phyloP scores from a whole-genome alignment of 2,888 invertebrate genomes.

The Zygogramma bicolorata region DNA sequence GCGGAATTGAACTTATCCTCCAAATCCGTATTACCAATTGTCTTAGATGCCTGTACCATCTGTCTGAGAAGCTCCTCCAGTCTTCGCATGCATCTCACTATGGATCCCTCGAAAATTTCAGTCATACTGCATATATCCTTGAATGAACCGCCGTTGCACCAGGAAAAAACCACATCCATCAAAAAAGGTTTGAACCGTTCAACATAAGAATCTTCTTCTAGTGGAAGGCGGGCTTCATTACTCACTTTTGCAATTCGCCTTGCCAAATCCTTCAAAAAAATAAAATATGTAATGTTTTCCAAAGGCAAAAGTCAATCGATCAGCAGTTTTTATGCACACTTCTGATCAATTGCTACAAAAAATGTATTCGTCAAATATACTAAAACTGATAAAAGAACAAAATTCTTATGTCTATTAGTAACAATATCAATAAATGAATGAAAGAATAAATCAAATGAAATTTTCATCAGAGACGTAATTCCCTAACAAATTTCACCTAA shows the following conservation, averaged over 20 bases:
- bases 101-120: conserved; percentile 94
- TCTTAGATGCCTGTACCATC: conserved; percentile 95
- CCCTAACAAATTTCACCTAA: too few relatives aligned
- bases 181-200: conserved; percentile 93
- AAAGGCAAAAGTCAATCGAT: too few relatives aligned
- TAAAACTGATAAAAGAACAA: too few relatives aligned
- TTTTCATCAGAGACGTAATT: too few relatives aligned
- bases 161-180: conserved; percentile 97
- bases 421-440: too few relatives aligned
- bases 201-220: conserved; percentile 93
- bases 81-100: conserved; percentile 93
- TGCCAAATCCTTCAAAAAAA: conserved; percentile 82
- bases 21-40: conserved; percentile 94
- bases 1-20: conserved; percentile 96
- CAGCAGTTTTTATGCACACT: too few relatives aligned
- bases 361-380: too few relatives aligned
- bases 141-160: conserved; percentile 95
- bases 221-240: conserved; percentile 84
- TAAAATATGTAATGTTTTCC: conserved; percentile 6
- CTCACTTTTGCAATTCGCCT: conserved; percentile 91
- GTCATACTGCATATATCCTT: conserved; percentile 95
- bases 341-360: too few relatives aligned
- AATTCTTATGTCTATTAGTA: too few relatives aligned
- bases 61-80: conserved; percentile 96
- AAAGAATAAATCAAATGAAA: too few relatives aligned